These are phyloP conservation scores for Bacillus rossius DNA, from an alignment of 1,140 invertebrate genomes.

Conservation along the genomic window DNA sequence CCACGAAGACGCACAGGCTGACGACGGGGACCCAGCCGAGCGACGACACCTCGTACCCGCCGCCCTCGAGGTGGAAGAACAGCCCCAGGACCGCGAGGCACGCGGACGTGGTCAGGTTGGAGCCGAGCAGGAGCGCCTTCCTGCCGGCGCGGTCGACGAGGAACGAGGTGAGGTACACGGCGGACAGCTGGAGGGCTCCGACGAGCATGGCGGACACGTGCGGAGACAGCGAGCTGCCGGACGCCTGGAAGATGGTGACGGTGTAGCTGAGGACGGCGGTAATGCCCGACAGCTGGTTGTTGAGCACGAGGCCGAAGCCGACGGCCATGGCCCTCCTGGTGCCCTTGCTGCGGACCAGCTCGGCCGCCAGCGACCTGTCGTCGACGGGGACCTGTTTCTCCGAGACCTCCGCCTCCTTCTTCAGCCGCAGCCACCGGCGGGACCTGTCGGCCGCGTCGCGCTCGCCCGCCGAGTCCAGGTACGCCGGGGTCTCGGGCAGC, in stretches of 20 bases:
- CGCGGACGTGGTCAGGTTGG: slow-evolving; percentile 40
- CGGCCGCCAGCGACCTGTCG: background rate
- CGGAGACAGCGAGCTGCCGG: slow-evolving; percentile 43
- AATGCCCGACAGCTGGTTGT: slow-evolving; percentile 42
- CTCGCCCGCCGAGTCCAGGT: background rate
- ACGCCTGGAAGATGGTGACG: slow-evolving; percentile 50
- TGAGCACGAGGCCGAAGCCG: slow-evolving; percentile 39
- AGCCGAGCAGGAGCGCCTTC: slow-evolving; percentile 49
- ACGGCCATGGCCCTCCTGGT: slow-evolving; percentile 42
- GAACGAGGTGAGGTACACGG: slow-evolving; percentile 43
- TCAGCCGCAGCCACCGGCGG: background rate
- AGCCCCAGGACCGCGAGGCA: slow-evolving; percentile 39
- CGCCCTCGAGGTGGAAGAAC: slow-evolving; percentile 41
- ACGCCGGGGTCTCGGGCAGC: slow-evolving; percentile 54
- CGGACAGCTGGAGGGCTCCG: slow-evolving; percentile 40
- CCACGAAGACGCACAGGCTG: slow-evolving; percentile 48
- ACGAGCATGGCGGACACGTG: slow-evolving; percentile 47
- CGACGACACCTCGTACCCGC: slow-evolving; percentile 28
- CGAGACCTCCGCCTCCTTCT: background rate
- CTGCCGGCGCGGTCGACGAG: slow-evolving; percentile 58
- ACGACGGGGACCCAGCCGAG: slow-evolving; percentile 48
- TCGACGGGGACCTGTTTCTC: too few relatives aligned
- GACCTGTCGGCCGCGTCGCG: background rate
- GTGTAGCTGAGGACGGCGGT: slow-evolving; percentile 46
- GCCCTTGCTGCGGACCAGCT: slow-evolving; percentile 44